phyloP scores from a whole-genome alignment of 1,140 invertebrate genomes.

The Bombus sibiricus region DNA sequence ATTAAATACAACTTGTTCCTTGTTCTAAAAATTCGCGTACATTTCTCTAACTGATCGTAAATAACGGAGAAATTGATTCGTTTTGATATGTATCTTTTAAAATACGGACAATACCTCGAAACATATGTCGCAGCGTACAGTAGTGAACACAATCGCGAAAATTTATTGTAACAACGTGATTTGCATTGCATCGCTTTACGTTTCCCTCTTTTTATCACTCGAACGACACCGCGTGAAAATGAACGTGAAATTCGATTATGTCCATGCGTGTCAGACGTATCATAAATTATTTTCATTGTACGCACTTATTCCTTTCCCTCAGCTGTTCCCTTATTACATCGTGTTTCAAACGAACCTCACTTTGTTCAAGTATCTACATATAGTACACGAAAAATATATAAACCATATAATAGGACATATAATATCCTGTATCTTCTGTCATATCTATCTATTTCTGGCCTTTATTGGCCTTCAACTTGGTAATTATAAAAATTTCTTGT shows the following conservation, averaged over 20 bases:
- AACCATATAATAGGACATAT: too few species aligned
- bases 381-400: too few species aligned
- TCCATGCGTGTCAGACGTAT: conserved; percentile 16
- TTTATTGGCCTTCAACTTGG: too few species aligned
- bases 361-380: background rate
- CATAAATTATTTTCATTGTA: conserved; percentile 22
- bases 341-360: background rate
- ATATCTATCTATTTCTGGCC: too few species aligned
- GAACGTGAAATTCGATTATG: conserved; percentile 32
- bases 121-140: background rate
- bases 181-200: background rate
- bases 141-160: background rate
- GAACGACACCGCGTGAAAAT: background rate
- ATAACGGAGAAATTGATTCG: background rate
- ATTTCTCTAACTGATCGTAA: background rate
- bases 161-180: conserved; percentile 22
- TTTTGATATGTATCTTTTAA: background rate
- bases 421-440: too few species aligned
- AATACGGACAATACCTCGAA: background rate
- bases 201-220: conserved; percentile 7
- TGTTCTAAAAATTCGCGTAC: background rate
- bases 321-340: conserved; percentile 13
- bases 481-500: too few species aligned
- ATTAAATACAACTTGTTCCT: background rate
- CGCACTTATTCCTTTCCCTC: background rate